Evolutionary conservation across 2,113 vertebrate species (phyloP), one percentile per base, ranked within the genome.

Genomic region (Hippotragus niger): DNA sequence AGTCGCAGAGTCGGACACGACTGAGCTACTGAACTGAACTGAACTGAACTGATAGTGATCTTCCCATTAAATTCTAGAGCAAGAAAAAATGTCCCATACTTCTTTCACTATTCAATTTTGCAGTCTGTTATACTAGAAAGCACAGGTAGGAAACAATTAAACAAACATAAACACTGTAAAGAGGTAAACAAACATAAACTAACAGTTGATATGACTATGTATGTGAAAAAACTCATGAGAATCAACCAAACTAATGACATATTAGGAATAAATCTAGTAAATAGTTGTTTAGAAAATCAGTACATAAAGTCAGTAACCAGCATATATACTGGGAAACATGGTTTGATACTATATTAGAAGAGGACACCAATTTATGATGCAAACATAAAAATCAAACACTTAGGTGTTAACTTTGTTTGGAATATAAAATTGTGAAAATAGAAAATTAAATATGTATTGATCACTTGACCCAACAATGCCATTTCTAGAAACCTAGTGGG

Each of bases 1-100:
- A 71, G n/a, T 11, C 0, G 0, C 17, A 21, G 14, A 64, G 17
- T 71, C 0, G 0, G 17, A 71, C 4, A 36, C 0, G 0, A 67
- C 64, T 67, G 33, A 67, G 8, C 2, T 3, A 64, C 60, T 33
- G 31, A 67, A 67, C 33, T 67, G 33, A n/a, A 67, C 33, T 67
- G 33, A n/a, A 43, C 43, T 64, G 62, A 64, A 67, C 8, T 67
- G 64, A 21, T 40, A 52, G 4, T 62, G n/a, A 12, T 43, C 1
- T 76, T 78, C 36, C 33, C 21, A n/a, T 16, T 36, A 43, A 86
- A 36, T 40, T 86, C 47, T 67, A 53, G 27, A 55, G 13, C 9
- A 83, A 67, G 27, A 47, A 43, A 57, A 82, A 90, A 71, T 7
- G 21, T 45, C 36, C 31, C 10, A 4, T 23, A 31, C 5, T 25